Base-by-base conservation (phyloP, 1,140 invertebrate genomes). In the Argopecten irradians region DNA sequence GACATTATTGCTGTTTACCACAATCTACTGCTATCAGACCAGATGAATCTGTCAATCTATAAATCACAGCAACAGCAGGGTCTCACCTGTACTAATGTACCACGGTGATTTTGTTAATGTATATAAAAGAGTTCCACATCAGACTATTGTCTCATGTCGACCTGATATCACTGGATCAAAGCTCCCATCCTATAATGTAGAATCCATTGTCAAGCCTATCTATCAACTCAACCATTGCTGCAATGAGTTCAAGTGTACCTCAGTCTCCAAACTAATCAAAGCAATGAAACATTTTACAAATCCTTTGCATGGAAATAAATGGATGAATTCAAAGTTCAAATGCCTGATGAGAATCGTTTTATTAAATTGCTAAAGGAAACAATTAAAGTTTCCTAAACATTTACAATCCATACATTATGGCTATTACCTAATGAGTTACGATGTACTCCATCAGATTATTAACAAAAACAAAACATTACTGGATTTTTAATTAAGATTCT, bases 201-300 rank as follows among this genome's bases (percentile, higher is more conserved):
- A 19, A 16, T 46, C 9, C 19, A 46, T 46, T 46, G 14, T 3
- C 22, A 16, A 46, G 19, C 9, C 22, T 11, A 16, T n/a, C n/a
- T 71, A 71, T 71, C 55, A 71, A 28, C 1, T 28, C 55, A 71
- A 5, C 55, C 14, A 28, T 28, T 22, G 22, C n/a, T 28, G n/a
- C 55, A 71, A 71, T 71, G 55, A 71, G 55, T 71, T 71, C 55
- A 71, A 16, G 55, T 71, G 55, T 71, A 71, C 55, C n/a, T n/a
- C 55, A 71, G 16, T 19, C 43, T 11, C 1, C 55, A 7, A 71
- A 22, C 55, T 71, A n/a, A 71, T 71, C 55, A 28, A n/a, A 71
- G 55, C 28, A 71, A 71, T 11, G 55, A 71, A 71, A 71, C 55
- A 71, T 71, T 71, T 71, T 71, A 71, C 55, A 71, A 71, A 71